Evolutionary conservation across 2,113 vertebrate species (phyloP).

Genomic region (Laticauda laticaudata): DNA sequence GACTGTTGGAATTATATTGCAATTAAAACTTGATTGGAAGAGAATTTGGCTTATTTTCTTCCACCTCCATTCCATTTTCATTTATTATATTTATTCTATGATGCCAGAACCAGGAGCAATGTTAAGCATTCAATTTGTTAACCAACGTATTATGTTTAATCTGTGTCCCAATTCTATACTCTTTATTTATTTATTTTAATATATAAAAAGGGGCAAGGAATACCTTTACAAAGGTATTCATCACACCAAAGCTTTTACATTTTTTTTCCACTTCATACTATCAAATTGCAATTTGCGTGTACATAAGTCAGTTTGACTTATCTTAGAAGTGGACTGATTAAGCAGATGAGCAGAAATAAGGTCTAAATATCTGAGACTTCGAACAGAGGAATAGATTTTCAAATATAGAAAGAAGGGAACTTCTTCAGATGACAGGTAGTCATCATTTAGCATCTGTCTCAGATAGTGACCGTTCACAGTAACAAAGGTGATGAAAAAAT

Average conservation of each 20-base stretch:
- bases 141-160: neutral
- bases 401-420: neutral
- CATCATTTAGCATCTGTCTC: neutral
- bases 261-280: neutral
- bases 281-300: neutral
- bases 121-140: neutral
- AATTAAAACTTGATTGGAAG: neutral
- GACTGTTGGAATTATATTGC: neutral
- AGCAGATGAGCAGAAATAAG: neutral
- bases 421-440: neutral
- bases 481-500: neutral
- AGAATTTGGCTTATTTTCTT: neutral
- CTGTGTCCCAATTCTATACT: neutral
- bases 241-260: neutral
- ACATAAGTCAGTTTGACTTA: neutral
- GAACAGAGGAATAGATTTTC: neutral
- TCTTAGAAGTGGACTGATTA: neutral
- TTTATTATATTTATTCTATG: neutral
- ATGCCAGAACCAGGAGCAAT: neutral
- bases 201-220: neutral
- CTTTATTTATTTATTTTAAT: neutral
- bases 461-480: neutral
- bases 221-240: neutral
- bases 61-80: neutral
- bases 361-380: neutral